Percentiles rank a stretch among this genome's conserved stretches.
These are phyloP conservation scores for Anastatus disparis DNA, from an alignment of 1,140 invertebrate genomes.

Conservation along the genomic window DNA sequence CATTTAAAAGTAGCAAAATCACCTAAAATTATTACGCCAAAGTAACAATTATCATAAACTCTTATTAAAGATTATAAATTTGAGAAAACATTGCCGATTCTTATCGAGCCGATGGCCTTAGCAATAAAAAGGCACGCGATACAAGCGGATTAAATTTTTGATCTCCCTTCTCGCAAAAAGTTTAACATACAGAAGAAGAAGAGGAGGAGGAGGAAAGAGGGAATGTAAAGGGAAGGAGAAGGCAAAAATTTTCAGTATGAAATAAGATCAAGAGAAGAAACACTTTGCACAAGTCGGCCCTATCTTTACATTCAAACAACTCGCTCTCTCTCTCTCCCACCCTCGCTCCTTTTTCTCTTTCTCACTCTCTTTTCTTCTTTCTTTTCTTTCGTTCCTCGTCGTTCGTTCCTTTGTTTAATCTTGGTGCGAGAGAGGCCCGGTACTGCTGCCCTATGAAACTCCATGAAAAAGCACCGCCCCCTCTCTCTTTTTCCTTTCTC, in stretches of 20 bases:
- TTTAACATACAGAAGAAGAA: no score
- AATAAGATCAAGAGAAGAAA: constrained; percentile 22
- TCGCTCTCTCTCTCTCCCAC: not conserved
- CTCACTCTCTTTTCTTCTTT: not conserved
- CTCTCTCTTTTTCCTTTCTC: not conserved
- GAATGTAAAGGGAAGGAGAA: not conserved
- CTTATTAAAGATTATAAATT: no score
- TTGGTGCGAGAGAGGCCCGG: no score
- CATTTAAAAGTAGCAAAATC: no score
- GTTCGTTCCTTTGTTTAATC: constrained; percentile 59
- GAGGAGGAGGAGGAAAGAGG: no score
- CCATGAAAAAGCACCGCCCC: constrained; percentile 10
- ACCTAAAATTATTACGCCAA: no score
- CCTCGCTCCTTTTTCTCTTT: not conserved
- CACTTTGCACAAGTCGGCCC: constrained; percentile 25
- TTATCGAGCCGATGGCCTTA: no score
- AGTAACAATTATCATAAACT: no score
- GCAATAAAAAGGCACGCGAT: not conserved
- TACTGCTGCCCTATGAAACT: constrained; percentile 20
- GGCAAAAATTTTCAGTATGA: not conserved
- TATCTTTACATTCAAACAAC: constrained; percentile 42
- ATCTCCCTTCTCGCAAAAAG: not conserved
- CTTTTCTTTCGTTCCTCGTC: not conserved
- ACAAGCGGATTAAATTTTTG: constrained; percentile 28
- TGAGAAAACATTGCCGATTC: no score